Evolutionary conservation across 2,797 vertebrate genomes (phyloP).

Genomic region (Serranus cabrilla): DNA sequence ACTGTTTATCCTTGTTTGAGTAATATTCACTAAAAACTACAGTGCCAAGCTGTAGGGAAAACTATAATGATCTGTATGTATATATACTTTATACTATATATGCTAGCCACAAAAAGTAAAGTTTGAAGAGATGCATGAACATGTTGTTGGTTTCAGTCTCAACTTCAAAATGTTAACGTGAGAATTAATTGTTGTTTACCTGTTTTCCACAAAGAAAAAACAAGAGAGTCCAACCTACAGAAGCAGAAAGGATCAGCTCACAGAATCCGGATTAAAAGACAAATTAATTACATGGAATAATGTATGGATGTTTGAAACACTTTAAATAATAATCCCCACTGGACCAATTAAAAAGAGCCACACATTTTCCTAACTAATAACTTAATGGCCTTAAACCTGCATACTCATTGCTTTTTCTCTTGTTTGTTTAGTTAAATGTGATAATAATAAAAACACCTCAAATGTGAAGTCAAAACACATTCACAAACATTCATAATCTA

Average conservation of each 20-base stretch:
- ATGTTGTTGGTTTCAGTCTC: too few species aligned
- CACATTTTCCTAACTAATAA: too few species aligned
- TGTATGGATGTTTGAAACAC: background rate
- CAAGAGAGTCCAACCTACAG: background rate
- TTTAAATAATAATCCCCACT: background rate
- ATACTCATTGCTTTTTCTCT: too few species aligned
- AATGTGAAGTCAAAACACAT: too few species aligned
- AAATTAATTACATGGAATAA: background rate
- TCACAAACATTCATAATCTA: too few species aligned
- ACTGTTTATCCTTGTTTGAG: background rate
- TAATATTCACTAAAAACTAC: background rate
- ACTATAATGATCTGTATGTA: too few species aligned
- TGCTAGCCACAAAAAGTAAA: too few species aligned
- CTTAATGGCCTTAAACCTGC: too few species aligned
- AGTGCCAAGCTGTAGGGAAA: background rate
- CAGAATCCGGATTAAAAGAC: background rate
- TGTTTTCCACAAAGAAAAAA: background rate
- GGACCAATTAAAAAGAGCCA: background rate
- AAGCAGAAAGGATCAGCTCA: background rate
- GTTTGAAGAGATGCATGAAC: too few species aligned
- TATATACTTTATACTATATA: too few species aligned
- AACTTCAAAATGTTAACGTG: background rate
- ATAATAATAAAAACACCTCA: too few species aligned
- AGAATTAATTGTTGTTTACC: background rate
- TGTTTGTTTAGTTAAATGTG: too few species aligned